These are phyloP conservation scores for Ormyrus nitidulus DNA, from an alignment of 2,888 invertebrate genomes.

Conservation along the genomic window DNA sequence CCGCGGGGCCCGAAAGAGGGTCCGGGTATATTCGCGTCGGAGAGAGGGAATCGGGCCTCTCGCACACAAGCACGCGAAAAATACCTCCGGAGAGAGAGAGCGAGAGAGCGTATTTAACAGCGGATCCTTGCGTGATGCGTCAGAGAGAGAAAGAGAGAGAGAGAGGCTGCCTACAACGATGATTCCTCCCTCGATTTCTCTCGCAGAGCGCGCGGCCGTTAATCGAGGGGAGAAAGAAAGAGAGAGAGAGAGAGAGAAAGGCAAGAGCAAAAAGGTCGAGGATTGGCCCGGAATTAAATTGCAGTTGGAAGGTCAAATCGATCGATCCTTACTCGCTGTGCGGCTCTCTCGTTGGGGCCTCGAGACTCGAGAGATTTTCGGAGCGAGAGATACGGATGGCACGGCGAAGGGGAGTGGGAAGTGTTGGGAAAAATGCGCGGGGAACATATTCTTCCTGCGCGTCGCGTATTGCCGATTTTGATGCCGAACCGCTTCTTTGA, in stretches of 20 bases:
- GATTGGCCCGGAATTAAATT: slow-evolving; percentile 52
- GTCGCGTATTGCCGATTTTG: not conserved
- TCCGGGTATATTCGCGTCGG: slow-evolving; percentile 4
- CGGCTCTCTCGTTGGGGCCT: not conserved
- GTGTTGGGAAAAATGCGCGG: slow-evolving; percentile 23
- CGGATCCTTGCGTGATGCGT: slow-evolving; percentile 40
- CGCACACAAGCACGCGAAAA: slow-evolving; percentile 21
- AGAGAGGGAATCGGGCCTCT: slow-evolving; percentile 1
- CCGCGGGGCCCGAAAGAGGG: slow-evolving; percentile 61
- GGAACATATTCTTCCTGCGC: slow-evolving; percentile 10
- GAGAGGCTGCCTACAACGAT: slow-evolving; percentile 6
- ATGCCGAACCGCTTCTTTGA: no score
- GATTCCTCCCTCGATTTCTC: slow-evolving; percentile 47
- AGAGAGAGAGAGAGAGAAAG: slow-evolving; percentile 52
- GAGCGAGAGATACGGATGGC: not conserved
- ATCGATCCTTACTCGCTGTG: slow-evolving; percentile 25
- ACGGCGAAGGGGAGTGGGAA: not conserved
- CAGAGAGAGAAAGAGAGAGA: slow-evolving; percentile 14
- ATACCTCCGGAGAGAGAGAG: not conserved
- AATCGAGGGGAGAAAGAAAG: slow-evolving; percentile 32
- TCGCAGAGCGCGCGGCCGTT: slow-evolving; percentile 21
- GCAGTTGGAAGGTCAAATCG: slow-evolving; percentile 55
- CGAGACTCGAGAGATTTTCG: slow-evolving; percentile 23
- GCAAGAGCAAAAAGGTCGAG: slow-evolving; percentile 13
- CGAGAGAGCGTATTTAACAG: slow-evolving; percentile 39